Conservation (phyloP, 2,888 invertebrate species). For the Leptinotarsa juncta region DNA sequence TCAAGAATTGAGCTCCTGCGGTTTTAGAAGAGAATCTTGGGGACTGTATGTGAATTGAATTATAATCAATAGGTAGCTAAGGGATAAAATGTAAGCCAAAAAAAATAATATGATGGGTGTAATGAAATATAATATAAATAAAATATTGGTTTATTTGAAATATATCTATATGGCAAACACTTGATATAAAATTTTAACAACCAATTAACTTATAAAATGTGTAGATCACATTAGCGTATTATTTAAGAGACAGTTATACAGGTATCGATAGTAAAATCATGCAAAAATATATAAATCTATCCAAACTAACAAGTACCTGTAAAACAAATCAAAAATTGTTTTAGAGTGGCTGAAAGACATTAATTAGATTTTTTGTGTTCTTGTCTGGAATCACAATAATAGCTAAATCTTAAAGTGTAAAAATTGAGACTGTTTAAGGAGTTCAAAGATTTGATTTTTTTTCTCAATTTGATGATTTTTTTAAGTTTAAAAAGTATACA, state of each 20-base stretch:
- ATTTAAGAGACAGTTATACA: not conserved
- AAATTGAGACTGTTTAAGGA: no score
- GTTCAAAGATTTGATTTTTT: no score
- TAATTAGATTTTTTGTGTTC: no score
- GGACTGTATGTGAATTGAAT: no score
- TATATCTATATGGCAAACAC: constrained; percentile 34
- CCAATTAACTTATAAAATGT: constrained; percentile 30
- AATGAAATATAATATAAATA: constrained; percentile 25
- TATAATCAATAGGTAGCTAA: no score
- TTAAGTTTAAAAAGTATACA: no score
- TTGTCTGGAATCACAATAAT: no score
- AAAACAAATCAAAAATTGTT: not conserved
- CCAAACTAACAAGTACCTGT: constrained; percentile 3
- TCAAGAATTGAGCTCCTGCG: not conserved
- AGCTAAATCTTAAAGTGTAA: no score
- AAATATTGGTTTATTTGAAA: constrained; percentile 32
- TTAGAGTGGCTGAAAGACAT: no score
- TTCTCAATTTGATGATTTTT: no score
- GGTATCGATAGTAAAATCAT: constrained; percentile 1
- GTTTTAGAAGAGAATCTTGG: no score
- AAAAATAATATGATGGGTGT: not conserved
- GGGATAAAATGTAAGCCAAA: no score
- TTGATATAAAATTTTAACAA: constrained; percentile 39
- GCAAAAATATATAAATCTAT: constrained; percentile 7
- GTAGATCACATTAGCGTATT: constrained; percentile 21